Evolutionary conservation across 2,797 vertebrate genomes (phyloP).

Genomic region (Avahi laniger): DNA sequence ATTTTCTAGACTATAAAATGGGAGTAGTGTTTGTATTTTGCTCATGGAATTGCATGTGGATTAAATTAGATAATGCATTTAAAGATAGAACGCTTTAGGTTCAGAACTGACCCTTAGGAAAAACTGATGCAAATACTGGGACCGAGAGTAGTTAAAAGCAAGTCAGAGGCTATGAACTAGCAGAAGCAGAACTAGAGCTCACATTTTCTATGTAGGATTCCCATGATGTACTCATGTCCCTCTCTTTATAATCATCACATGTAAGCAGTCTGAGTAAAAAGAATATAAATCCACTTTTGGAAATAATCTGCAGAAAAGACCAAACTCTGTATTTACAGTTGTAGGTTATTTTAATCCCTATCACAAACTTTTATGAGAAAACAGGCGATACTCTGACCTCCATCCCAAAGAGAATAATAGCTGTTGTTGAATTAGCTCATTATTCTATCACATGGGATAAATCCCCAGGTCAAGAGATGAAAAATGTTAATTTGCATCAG

Average conservation of each 20-base stretch:
- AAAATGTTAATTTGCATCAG: conserved; percentile 7
- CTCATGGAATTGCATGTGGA: background rate
- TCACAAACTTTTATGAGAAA: background rate
- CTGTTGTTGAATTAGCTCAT: background rate
- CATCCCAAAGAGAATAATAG: background rate
- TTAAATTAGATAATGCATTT: background rate
- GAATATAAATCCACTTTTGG: background rate
- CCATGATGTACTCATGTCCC: background rate
- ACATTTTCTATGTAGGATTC: background rate
- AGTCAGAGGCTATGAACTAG: background rate
- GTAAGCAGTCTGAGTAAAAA: background rate
- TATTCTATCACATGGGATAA: background rate
- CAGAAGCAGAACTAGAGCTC: background rate
- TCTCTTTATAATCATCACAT: background rate
- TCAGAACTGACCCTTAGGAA: background rate
- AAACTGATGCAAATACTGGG: background rate
- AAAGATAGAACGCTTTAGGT: background rate
- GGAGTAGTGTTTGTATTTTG: background rate
- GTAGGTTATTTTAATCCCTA: background rate
- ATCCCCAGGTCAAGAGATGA: background rate
- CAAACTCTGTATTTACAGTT: background rate
- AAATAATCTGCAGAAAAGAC: background rate
- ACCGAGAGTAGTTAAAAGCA: background rate
- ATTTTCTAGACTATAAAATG: background rate
- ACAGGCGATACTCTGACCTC: background rate